Percentiles rank a stretch among this genome's conserved stretches.
These are phyloP conservation scores for Philereme transversata DNA, from an alignment of 2,888 invertebrate genomes.

Conservation along the genomic window DNA sequence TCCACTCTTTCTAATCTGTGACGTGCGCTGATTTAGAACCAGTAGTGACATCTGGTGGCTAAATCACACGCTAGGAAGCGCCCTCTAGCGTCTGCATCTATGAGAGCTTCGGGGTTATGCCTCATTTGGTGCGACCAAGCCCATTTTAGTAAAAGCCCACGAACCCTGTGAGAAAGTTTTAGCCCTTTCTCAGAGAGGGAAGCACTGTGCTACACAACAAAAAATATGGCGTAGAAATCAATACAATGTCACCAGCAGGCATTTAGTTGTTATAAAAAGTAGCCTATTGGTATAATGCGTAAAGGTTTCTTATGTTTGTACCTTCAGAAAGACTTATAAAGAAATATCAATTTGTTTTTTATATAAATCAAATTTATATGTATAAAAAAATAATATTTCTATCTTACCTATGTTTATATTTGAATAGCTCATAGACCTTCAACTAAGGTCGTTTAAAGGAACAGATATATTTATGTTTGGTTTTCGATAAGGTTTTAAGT, in stretches of 20 bases:
- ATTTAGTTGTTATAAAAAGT: not conserved
- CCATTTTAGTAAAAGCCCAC: conserved; percentile 5
- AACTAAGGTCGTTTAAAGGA: conserved; percentile 29
- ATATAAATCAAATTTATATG: no score
- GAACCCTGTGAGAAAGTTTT: conserved; percentile 26
- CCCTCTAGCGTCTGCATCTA: conserved; percentile 16
- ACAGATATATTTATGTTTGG: conserved; percentile 21
- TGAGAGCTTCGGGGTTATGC: conserved; percentile 2
- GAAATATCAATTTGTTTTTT: no score
- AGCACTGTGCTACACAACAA: conserved; percentile 18
- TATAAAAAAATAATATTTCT: no score
- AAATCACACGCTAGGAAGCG: conserved; percentile 12
- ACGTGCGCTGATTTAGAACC: conserved; percentile 3
- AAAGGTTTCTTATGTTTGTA: no score
- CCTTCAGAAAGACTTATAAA: no score
- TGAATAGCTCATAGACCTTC: conserved; percentile 21
- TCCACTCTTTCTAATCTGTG: not conserved
- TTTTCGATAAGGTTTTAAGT: conserved; percentile 17
- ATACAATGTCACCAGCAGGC: conserved; percentile 22
- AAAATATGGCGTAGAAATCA: conserved; percentile 32
- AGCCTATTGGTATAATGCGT: no score
- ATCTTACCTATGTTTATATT: conserved; percentile 5
- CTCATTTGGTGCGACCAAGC: not conserved
- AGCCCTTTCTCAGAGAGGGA: conserved; percentile 31
- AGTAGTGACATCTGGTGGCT: conserved; percentile 33